A percentile compares a stretch with the other conserved stretches of the same genome.
These are phyloP conservation scores for Oedothorax gibbosus DNA, from an alignment of 1,140 invertebrate genomes.

Conservation along the genomic window DNA sequence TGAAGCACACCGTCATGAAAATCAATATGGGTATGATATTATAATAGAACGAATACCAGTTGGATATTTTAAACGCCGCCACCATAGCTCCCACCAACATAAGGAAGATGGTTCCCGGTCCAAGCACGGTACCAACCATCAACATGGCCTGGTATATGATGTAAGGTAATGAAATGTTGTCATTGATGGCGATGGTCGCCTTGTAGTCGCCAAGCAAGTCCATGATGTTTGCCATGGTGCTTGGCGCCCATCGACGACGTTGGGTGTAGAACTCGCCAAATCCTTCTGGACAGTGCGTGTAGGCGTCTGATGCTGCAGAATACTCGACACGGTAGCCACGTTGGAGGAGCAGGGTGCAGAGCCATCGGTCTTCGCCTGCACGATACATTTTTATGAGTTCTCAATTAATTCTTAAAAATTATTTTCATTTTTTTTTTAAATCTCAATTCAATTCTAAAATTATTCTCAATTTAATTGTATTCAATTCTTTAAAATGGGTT, in stretches of 20 bases:
- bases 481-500: too few relatives aligned
- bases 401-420: too few relatives aligned
- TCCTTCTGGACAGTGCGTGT: conserved; percentile 77
- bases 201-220: conserved; percentile 73
- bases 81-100: conserved; percentile 76
- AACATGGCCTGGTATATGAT: conserved; percentile 72
- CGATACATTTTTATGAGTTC: too few relatives aligned
- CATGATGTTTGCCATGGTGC: conserved; percentile 77
- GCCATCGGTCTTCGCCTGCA: conserved; percentile 76
- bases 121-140: conserved; percentile 74
- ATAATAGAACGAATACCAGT: conserved; percentile 70
- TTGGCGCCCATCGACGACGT: conserved; percentile 76
- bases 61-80: conserved; percentile 72
- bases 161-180: conserved; percentile 74
- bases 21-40: conserved; percentile 70
- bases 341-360: conserved; percentile 76
- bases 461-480: too few relatives aligned
- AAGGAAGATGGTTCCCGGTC: conserved; percentile 76
- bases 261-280: conserved; percentile 76
- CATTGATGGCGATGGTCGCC: conserved; percentile 72
- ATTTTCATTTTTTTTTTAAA: too few relatives aligned
- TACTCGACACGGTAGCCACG: conserved; percentile 77
- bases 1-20: conserved; percentile 71
- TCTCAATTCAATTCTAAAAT: too few relatives aligned
- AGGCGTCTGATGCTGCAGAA: conserved; percentile 76